Conservation (phyloP, 92 coral and sea anemone species). For the Epizoanthus illoricatus region DNA sequence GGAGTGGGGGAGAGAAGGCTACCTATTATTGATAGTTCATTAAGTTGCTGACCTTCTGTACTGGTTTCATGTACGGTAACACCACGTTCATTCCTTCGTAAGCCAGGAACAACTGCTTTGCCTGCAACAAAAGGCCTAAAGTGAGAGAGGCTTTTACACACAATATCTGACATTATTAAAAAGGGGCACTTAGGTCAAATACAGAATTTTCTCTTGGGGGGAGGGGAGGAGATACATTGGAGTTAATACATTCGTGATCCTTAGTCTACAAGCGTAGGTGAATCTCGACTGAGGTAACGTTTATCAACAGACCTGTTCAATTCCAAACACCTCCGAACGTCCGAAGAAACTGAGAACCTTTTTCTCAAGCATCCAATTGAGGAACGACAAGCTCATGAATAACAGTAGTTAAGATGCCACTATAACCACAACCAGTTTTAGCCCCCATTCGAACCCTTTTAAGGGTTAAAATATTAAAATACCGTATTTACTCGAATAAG, state of each 20-base stretch:
- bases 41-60: slow-evolving; percentile 69
- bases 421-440: not conserved
- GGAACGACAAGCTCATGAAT: not conserved
- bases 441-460: not conserved
- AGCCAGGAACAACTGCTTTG: slow-evolving; percentile 90
- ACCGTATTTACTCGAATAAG: no score
- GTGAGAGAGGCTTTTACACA: no score
- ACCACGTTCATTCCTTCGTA: slow-evolving; percentile 86
- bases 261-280: not conserved
- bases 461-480: no score
- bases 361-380: not conserved
- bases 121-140: slow-evolving; percentile 48
- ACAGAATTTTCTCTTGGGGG: not conserved
- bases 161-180: not conserved
- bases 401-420: no score
- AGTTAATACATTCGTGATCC: not conserved
- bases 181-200: not conserved
- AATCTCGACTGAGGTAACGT: no score
- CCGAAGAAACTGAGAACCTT: no score
- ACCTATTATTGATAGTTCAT: no score
- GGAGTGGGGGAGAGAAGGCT: no score
- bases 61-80: slow-evolving; percentile 85
- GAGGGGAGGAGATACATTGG: not conserved
- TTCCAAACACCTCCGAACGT: no score
- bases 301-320: no score